phyloP scores from a whole-genome alignment of 2,888 invertebrate genomes.

The Drosophila falleni region DNA sequence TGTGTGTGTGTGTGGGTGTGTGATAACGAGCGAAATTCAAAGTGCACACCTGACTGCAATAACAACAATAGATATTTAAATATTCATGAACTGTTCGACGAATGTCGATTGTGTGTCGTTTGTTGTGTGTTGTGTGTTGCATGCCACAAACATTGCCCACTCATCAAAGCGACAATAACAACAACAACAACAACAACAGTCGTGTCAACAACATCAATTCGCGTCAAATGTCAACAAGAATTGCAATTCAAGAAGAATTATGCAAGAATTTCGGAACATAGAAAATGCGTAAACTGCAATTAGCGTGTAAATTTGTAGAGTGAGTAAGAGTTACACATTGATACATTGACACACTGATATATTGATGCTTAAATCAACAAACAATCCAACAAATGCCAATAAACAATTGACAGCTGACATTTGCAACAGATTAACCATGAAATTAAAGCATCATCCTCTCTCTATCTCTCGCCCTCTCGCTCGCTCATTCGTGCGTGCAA shows the following conservation, averaged over 20 bases:
- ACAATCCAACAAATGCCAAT: neutral
- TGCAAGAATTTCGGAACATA: conserved; percentile 27
- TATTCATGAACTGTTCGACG: conserved; percentile 61
- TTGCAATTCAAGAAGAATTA: conserved; percentile 35
- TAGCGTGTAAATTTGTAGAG: conserved; percentile 37
- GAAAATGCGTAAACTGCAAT: conserved; percentile 50
- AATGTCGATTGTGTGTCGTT: conserved; percentile 41
- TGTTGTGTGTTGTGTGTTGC: conserved; percentile 27
- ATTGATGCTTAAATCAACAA: conserved; percentile 2
- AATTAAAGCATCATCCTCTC: conserved; percentile 45
- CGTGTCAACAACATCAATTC: conserved; percentile 27
- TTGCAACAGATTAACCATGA: conserved; percentile 70
- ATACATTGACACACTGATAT: neutral
- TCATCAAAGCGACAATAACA: conserved; percentile 27
- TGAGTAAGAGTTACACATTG: neutral
- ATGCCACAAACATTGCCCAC: conserved; percentile 28
- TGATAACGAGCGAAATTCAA: conserved; percentile 12
- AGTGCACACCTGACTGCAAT: conserved; percentile 12
- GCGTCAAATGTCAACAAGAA: conserved; percentile 57
- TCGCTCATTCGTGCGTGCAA: conserved; percentile 53
- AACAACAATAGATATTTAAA: conserved; percentile 63
- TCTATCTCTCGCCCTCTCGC: neutral
- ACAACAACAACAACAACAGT: conserved; percentile 18
- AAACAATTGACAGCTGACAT: conserved; percentile 68
- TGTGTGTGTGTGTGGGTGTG: conserved; percentile 10